These are phyloP conservation scores for Leucopsar rothschildi DNA, from an alignment of 2,113 vertebrate genomes.

Conservation along the genomic window DNA sequence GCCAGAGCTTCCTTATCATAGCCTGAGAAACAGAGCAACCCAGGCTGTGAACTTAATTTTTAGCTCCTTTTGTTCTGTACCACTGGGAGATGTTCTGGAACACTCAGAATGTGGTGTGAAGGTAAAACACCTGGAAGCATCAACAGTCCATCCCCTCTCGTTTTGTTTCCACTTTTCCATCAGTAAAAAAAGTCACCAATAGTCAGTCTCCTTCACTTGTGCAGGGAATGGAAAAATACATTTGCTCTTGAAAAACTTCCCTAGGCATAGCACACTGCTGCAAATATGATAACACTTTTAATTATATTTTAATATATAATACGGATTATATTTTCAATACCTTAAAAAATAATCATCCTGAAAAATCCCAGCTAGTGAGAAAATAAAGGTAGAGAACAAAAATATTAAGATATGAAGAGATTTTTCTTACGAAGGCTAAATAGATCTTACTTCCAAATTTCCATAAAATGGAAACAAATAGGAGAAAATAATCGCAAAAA, in stretches of 20 bases:
- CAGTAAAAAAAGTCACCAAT: not conserved
- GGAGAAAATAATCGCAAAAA: not conserved
- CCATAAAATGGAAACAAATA: not conserved
- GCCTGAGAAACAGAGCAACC: not conserved
- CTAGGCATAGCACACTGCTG: not conserved
- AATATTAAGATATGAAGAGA: slow-evolving; percentile 8
- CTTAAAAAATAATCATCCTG: slow-evolving; percentile 13
- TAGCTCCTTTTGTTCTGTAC: not conserved
- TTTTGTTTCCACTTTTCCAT: not conserved
- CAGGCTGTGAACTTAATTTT: not conserved
- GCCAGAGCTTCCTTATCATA: not conserved
- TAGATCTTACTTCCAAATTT: not conserved
- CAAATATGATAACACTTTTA: slow-evolving; percentile 19
- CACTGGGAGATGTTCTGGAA: not conserved
- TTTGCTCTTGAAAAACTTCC: not conserved
- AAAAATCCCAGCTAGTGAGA: not conserved
- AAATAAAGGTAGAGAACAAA: slow-evolving; percentile 17
- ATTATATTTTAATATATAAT: slow-evolving; percentile 26
- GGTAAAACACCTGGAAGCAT: not conserved
- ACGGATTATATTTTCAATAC: slow-evolving; percentile 17
- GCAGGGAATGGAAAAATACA: not conserved
- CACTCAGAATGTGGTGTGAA: not conserved
- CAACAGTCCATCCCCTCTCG: not conserved
- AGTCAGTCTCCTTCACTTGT: not conserved
- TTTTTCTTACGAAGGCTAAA: not conserved